These are phyloP conservation scores for Falco peregrinus DNA, from an alignment of 2,797 vertebrate genomes.

Conservation along the genomic window DNA sequence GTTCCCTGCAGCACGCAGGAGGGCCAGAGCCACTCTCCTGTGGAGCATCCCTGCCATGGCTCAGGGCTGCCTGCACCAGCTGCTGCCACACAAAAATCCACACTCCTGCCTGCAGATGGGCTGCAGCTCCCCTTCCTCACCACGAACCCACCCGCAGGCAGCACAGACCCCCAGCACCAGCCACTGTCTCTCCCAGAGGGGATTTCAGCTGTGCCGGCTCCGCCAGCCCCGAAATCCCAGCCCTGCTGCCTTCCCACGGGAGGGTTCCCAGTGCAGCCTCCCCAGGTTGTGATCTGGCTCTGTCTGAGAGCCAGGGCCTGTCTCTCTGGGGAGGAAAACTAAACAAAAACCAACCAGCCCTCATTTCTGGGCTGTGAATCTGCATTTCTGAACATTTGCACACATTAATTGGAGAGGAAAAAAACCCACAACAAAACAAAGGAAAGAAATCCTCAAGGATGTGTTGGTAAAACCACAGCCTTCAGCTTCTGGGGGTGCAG, in stretches of 20 bases:
- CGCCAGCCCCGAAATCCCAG: neutral
- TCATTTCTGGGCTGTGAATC: neutral
- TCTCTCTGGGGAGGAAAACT: no score
- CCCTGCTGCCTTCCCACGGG: neutral
- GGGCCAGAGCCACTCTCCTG: neutral
- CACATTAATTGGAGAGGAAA: no score
- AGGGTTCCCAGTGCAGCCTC: no score
- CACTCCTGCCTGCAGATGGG: neutral
- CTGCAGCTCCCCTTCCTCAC: neutral
- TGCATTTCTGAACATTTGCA: neutral
- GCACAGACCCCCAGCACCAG: neutral
- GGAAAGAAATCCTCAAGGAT: neutral
- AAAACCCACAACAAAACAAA: neutral
- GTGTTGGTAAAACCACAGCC: neutral
- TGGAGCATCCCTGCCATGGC: neutral
- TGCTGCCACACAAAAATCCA: neutral
- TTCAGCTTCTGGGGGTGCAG: no score
- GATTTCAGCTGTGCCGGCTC: neutral
- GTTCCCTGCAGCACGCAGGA: rapidly evolving
- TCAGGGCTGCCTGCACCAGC: neutral
- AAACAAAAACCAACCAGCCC: neutral
- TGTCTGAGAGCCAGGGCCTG: neutral
- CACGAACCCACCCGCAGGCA: neutral
- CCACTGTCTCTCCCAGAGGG: rapidly evolving
- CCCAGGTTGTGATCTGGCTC: neutral